phyloP scores from a whole-genome alignment of 2,113 vertebrate genomes.

The Ophthalmolycus amberensis region DNA sequence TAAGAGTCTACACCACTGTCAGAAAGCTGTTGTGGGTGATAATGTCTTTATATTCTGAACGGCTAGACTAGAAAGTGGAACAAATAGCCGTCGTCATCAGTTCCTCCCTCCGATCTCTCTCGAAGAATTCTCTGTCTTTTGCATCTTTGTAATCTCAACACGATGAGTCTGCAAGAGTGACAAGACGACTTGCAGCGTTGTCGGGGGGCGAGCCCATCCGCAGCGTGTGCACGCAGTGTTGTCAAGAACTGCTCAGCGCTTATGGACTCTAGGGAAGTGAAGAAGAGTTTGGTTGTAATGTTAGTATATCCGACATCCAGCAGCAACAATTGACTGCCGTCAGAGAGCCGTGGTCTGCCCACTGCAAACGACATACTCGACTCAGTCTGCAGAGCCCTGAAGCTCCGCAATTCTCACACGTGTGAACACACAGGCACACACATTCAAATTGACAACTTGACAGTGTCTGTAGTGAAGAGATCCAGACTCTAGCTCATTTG shows the following conservation, averaged over 20 bases:
- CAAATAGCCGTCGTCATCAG: background rate
- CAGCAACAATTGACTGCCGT: background rate
- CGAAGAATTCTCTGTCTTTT: background rate
- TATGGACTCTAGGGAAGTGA: background rate
- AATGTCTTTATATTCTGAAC: background rate
- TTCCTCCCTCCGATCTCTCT: background rate
- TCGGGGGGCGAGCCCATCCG: background rate
- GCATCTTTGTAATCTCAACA: background rate
- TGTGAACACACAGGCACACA: background rate
- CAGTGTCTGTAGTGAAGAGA: too few relatives aligned
- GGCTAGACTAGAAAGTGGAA: background rate
- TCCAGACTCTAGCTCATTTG: conserved; percentile 19
- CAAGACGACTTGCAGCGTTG: background rate
- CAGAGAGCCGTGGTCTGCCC: background rate
- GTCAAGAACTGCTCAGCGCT: background rate
- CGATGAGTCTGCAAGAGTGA: background rate
- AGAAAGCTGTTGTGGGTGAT: background rate
- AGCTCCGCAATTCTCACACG: background rate
- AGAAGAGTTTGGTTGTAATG: background rate
- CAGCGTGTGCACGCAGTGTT: too few relatives aligned
- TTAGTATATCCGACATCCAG: background rate
- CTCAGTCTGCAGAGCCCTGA: too few relatives aligned
- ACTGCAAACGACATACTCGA: too few relatives aligned
- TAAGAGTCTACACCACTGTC: conserved; percentile 19
- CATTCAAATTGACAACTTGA: conserved; percentile 13